Evolutionary conservation across 2,888 invertebrate genomes (phyloP).

Genomic region (Agrochola macilenta): DNA sequence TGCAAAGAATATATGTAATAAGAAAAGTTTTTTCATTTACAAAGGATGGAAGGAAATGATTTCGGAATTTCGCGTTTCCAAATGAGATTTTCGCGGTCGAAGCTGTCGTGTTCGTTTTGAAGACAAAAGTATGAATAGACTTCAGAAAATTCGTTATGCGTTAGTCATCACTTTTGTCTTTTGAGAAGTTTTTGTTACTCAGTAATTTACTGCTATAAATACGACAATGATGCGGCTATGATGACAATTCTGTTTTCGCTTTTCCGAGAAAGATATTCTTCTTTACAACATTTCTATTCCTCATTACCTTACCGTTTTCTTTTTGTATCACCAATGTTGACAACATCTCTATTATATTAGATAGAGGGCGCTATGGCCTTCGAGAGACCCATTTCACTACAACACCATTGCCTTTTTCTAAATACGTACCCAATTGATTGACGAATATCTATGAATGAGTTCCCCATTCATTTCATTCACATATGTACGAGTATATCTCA

Average conservation of each 20-base stretch:
- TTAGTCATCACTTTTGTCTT: conserved; percentile 32
- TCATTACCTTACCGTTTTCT: neutral
- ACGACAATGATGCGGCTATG: neutral
- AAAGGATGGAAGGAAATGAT: conserved; percentile 23
- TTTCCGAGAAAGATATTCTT: neutral
- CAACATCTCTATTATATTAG: neutral
- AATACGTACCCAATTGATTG: neutral
- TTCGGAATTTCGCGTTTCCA: conserved; percentile 31
- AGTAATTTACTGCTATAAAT: conserved; percentile 13
- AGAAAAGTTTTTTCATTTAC: conserved; percentile 52
- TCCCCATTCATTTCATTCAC: conserved; percentile 15
- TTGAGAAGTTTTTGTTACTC: conserved; percentile 11
- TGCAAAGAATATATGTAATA: conserved; percentile 43
- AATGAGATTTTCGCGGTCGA: conserved; percentile 31
- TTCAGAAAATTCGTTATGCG: neutral
- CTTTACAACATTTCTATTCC: neutral
- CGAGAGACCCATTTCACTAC: neutral
- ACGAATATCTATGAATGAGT: neutral
- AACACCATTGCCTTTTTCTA: neutral
- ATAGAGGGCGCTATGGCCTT: neutral
- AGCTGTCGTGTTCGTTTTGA: conserved; percentile 18
- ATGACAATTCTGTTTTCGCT: neutral
- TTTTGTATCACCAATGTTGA: neutral
- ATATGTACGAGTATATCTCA: conserved; percentile 6
- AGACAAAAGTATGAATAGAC: conserved; percentile 18